Evolutionary conservation across 35 echinoderm and acorn worm genomes (phyloP), one percentile per base, ranked within the genome.

Genomic region (Ophioderma brevispina): DNA sequence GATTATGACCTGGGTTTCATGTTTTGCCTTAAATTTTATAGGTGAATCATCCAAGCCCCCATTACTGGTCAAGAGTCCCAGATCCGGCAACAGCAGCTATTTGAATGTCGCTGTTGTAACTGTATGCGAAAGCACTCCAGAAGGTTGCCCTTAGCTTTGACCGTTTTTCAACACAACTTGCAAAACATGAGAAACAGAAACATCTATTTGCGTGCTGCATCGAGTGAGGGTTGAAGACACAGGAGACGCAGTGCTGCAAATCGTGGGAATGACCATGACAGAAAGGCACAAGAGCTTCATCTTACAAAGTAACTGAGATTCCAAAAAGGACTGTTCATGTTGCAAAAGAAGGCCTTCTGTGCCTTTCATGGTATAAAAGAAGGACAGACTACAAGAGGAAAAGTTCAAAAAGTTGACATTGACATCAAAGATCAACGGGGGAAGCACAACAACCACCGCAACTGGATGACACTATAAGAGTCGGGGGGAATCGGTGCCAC

Each of bases 131-230:
- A 40, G 39, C 25, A 28, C 80, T 31, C 36, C 28, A 40, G 80
- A 42, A 28, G 80, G 38, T 35, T n/a, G 80, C 28, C 38, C 25
- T 33, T 35, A 82, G 39, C 23, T 49, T 82, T 39, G 21, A 40
- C 21, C 35, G 36, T n/a, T 40, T 82, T 32, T n/a, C n/a, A n/a
- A n/a, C 38, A 82, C 41, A 82, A 25, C 80, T 82, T 8, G 28
- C 28, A 10, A 33, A 82, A 35, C n/a, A 82, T 82, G 80, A 82
- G 80, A 82, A 82, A 41, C 80, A 82, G 32, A 82, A 82, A n/a
- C 38, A n/a, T n/a, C 41, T 31, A 40, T 40, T 38, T 82, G 14
- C 80, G 80, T 42, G 80, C 36, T 18, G 25, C 80, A n/a, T n/a
- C 41, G n/a, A n/a, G n/a, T n/a, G n/a, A 82, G 30, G 43, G 30